Conservation (phyloP, 2,797 vertebrate species). For the Pangasius mekongensis region DNA sequence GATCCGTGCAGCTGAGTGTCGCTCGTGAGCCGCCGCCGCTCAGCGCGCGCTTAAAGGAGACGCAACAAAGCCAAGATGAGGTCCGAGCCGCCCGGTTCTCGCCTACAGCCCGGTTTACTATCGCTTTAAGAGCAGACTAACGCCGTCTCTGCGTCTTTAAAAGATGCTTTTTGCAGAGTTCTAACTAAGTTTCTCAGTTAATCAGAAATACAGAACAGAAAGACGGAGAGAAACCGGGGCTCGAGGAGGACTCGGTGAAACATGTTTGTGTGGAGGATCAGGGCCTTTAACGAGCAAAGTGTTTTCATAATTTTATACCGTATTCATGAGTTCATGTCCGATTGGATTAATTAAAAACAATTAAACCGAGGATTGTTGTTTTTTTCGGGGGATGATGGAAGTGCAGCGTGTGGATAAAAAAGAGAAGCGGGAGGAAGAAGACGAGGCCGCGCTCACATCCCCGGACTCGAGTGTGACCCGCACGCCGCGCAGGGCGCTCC, state of each 20-base stretch:
- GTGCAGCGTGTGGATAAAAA: slow-evolving; percentile 68
- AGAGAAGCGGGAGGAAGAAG: slow-evolving; percentile 62
- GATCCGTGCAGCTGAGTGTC: slow-evolving; percentile 35
- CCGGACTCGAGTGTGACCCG: slow-evolving; percentile 66
- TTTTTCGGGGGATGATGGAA: slow-evolving; percentile 70
- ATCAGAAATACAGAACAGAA: slow-evolving; percentile 58
- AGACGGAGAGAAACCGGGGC: slow-evolving; percentile 46
- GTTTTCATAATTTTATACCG: slow-evolving; percentile 57
- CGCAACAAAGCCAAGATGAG: slow-evolving; percentile 79
- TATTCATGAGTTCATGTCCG: slow-evolving; percentile 58
- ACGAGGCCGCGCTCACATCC: slow-evolving; percentile 77
- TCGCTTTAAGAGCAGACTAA: slow-evolving; percentile 81
- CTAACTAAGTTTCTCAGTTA: slow-evolving; percentile 71
- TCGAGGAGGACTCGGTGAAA: slow-evolving; percentile 61
- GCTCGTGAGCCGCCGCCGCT: slow-evolving; percentile 61
- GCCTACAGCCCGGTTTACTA: slow-evolving; percentile 77
- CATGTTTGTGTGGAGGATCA: slow-evolving; percentile 71
- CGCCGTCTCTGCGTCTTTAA: slow-evolving; percentile 79
- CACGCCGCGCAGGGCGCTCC: slow-evolving; percentile 69
- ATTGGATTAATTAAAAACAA: slow-evolving; percentile 55
- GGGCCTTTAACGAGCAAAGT: slow-evolving; percentile 70
- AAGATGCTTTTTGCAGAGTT: slow-evolving; percentile 73
- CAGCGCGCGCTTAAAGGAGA: slow-evolving; percentile 83
- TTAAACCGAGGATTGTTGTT: slow-evolving; percentile 46
- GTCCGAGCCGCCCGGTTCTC: slow-evolving; percentile 65